phyloP scores from a whole-genome alignment of 2,888 invertebrate genomes.

The Boloria selene region DNA sequence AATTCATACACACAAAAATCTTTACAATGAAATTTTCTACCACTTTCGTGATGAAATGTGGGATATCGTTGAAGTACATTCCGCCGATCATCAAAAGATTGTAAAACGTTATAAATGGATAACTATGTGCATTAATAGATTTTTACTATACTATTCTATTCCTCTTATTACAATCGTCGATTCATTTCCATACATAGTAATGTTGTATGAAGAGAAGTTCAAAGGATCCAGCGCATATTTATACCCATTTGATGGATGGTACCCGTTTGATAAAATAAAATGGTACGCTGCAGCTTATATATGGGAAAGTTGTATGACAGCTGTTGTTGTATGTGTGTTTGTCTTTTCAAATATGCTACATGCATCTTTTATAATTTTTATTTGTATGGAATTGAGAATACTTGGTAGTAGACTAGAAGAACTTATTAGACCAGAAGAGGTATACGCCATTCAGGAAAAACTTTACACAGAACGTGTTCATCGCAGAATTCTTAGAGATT shows the following conservation, averaged over 20 bases:
- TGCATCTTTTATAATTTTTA: conserved; percentile 54
- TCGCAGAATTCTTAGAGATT: conserved; percentile 47
- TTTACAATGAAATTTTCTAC: conserved; percentile 54
- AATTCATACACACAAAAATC: conserved; percentile 50
- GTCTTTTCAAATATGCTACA: conserved; percentile 59
- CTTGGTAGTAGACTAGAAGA: conserved; percentile 55
- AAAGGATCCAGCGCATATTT: conserved; percentile 51
- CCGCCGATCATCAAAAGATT: conserved; percentile 49
- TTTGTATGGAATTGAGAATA: conserved; percentile 68
- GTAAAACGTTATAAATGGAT: conserved; percentile 51
- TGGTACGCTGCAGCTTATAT: conserved; percentile 63
- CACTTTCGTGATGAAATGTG: conserved; percentile 60
- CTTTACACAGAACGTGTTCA: conserved; percentile 45
- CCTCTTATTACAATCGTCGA: conserved; percentile 53
- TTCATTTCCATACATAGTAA: conserved; percentile 63
- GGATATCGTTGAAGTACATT: conserved; percentile 50
- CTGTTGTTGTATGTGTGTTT: conserved; percentile 58
- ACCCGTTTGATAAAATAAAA: conserved; percentile 67
- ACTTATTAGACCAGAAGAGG: conserved; percentile 53
- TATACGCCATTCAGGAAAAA: conserved; percentile 44
- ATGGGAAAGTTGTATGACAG: conserved; percentile 68
- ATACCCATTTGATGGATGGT: conserved; percentile 72
- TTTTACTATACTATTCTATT: conserved; percentile 55
- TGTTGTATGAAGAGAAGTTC: conserved; percentile 55
- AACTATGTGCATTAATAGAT: conserved; percentile 51